phyloP scores from a whole-genome alignment of 2,797 vertebrate genomes.

The Micropoecilia bifurca region DNA sequence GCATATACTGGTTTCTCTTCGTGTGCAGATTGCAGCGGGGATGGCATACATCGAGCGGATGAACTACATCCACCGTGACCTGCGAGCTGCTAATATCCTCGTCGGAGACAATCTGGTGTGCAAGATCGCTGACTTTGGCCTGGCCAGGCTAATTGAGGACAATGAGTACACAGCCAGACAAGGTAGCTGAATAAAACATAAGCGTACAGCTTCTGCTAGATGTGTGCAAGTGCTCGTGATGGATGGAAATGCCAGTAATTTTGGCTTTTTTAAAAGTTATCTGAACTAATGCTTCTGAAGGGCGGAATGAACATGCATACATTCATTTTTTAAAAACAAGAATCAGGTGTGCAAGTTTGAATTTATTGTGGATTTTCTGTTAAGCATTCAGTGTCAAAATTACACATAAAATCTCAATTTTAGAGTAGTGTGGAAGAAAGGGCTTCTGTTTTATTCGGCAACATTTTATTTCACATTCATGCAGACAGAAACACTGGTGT shows the following conservation, averaged over 20 bases:
- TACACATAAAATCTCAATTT: neutral
- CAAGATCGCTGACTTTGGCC: constrained; percentile 97
- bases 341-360: neutral
- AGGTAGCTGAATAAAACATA: constrained; percentile 77
- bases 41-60: constrained; percentile 98
- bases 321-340: neutral
- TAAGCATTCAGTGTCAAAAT: neutral
- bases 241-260: neutral
- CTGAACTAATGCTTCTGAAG: neutral
- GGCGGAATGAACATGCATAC: neutral
- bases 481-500: neutral
- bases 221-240: neutral
- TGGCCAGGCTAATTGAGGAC: constrained; percentile 95
- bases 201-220: neutral
- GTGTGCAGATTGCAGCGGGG: constrained; percentile 87
- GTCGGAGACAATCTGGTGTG: constrained; percentile 94
- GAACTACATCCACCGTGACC: constrained; percentile 98
- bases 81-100: constrained; percentile 96
- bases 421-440: neutral
- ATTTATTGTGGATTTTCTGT: neutral
- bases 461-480: neutral
- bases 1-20: constrained; percentile 9
- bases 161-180: constrained; percentile 95
- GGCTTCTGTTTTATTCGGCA: neutral
- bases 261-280: neutral